Percentiles rank a stretch among this genome's conserved stretches.
phyloP scores from a whole-genome alignment of 2,113 vertebrate species.

The Protobothrops mucrosquamatus region DNA sequence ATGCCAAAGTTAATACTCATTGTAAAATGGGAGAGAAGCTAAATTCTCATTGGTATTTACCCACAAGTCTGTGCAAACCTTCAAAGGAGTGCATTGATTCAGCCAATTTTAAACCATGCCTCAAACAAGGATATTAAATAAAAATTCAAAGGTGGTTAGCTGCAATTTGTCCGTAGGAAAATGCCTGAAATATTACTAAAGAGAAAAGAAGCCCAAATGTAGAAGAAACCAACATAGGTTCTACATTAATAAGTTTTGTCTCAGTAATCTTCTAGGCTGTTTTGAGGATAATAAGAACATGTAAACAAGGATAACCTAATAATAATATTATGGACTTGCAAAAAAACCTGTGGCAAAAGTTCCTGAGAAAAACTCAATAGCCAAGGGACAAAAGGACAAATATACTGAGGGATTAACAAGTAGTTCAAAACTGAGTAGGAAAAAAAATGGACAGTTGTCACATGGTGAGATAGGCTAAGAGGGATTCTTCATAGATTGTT shows the following conservation, averaged over 20 bases:
- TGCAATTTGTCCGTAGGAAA: background rate
- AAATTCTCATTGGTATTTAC: conserved; percentile 1
- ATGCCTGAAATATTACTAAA: background rate
- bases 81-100: background rate
- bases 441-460: no score
- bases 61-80: background rate
- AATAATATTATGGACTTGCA: no score
- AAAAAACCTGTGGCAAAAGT: no score
- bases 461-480: no score
- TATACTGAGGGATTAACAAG: no score
- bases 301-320: no score
- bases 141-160: background rate
- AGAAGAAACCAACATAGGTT: background rate
- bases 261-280: no score
- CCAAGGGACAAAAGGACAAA: no score
- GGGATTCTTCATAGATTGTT: no score
- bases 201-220: background rate
- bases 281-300: no score
- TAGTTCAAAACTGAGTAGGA: no score
- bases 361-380: no score
- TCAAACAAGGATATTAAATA: background rate
- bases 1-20: background rate
- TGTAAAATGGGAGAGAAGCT: conserved; percentile 4
- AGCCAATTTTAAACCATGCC: background rate
- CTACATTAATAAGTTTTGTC: background rate